Conservation (phyloP, 2,797 vertebrate species). For the Hipposideros larvatus region DNA sequence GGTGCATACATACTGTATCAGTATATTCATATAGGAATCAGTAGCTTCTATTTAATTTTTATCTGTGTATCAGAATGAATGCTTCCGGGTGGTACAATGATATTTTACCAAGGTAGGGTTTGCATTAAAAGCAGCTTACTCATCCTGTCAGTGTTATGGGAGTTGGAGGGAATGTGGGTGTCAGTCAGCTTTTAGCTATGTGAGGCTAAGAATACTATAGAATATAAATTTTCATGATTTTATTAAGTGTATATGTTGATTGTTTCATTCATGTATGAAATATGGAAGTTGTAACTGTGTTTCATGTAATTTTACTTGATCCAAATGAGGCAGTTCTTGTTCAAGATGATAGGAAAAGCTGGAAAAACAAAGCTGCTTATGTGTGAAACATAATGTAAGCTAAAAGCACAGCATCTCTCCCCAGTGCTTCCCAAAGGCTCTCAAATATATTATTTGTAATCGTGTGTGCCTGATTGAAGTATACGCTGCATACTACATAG, state of each 20-base stretch:
- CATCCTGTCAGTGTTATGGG: background rate
- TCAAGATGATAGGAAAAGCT: background rate
- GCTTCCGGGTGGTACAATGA: background rate
- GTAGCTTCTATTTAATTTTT: slow-evolving; percentile 44
- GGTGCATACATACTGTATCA: background rate
- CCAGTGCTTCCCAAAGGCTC: background rate
- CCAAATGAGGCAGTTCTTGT: background rate
- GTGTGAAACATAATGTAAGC: background rate
- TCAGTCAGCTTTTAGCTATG: background rate
- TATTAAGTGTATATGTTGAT: background rate
- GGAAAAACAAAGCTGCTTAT: background rate
- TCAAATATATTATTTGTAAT: background rate
- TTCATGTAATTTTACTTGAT: slow-evolving; percentile 28
- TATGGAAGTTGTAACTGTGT: background rate
- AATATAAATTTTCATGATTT: background rate
- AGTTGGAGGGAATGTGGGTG: background rate
- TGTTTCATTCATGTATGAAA: background rate
- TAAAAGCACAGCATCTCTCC: background rate
- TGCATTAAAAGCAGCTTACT: background rate
- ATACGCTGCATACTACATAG: background rate
- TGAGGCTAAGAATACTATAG: background rate
- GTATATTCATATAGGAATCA: background rate
- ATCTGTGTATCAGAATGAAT: background rate
- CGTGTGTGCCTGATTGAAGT: background rate
- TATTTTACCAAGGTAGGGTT: background rate